Conservation (phyloP, 1,140 invertebrate species). For the Euschistus heros region DNA sequence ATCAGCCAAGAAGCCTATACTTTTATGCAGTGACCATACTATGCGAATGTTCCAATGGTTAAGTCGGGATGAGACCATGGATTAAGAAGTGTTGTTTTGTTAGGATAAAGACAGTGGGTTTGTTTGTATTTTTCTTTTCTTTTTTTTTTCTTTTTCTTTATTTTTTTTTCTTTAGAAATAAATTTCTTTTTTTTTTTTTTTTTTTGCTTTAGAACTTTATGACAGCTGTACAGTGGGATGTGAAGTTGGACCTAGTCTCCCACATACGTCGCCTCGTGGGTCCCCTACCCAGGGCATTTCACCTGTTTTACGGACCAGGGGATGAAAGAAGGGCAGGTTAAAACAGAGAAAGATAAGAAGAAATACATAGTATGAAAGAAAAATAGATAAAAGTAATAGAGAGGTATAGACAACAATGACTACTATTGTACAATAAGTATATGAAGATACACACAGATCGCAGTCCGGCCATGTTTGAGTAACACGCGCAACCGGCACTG, state of each 20-base stretch:
- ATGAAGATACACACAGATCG: slow-evolving; percentile 14
- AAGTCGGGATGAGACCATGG: slow-evolving; percentile 10
- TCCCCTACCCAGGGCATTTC: slow-evolving; percentile 16
- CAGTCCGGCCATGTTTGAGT: slow-evolving; percentile 11
- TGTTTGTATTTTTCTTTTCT: too few relatives aligned
- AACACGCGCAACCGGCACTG: slow-evolving; percentile 10
- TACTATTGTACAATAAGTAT: slow-evolving; percentile 14
- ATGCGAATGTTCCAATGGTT: slow-evolving; percentile 6
- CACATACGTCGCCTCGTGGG: slow-evolving; percentile 16
- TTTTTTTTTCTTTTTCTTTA: too few relatives aligned
- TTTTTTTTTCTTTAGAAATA: too few relatives aligned
- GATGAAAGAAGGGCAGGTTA: background rate
- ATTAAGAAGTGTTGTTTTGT: background rate
- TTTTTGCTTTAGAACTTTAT: too few relatives aligned
- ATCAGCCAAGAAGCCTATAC: slow-evolving; percentile 11
- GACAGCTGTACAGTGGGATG: too few relatives aligned
- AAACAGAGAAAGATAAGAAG: slow-evolving; percentile 8
- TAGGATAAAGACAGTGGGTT: too few relatives aligned
- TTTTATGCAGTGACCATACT: background rate
- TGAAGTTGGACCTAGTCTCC: background rate
- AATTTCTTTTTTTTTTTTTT: too few relatives aligned
- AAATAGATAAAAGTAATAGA: background rate
- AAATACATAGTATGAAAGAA: slow-evolving; percentile 8
- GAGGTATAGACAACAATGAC: slow-evolving; percentile 15
- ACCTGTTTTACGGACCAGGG: slow-evolving; percentile 21